These are phyloP conservation scores for Gambusia holbrooki DNA, from an alignment of 2,113 vertebrate species.

Conservation along the genomic window DNA sequence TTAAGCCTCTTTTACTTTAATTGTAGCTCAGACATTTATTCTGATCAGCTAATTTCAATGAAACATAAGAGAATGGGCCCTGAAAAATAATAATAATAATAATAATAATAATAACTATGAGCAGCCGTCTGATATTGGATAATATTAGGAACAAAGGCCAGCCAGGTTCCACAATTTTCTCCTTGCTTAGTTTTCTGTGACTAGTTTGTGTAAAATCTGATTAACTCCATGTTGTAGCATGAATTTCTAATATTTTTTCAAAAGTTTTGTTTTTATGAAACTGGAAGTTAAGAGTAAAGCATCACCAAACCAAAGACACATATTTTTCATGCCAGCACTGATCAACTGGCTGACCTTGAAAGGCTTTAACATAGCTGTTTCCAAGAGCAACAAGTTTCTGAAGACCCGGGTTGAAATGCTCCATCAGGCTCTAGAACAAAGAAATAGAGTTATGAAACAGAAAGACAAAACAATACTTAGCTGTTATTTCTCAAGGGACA, in stretches of 20 bases:
- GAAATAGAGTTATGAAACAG: background rate
- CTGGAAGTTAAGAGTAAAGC: background rate
- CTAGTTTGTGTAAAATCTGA: background rate
- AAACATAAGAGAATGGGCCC: background rate
- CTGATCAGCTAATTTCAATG: background rate
- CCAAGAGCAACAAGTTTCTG: slow-evolving; percentile 92
- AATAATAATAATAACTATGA: background rate
- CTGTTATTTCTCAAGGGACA: background rate
- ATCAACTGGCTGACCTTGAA: slow-evolving; percentile 83
- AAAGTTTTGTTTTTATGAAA: background rate
- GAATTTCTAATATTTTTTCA: background rate
- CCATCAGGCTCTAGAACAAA: slow-evolving; percentile 86
- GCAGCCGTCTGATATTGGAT: too few species aligned
- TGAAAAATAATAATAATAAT: background rate
- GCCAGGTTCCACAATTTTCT: background rate
- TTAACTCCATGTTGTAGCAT: background rate
- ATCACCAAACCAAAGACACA: background rate
- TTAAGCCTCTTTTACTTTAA: background rate
- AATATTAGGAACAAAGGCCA: background rate
- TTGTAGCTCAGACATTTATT: background rate
- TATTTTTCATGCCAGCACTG: background rate
- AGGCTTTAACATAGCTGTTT: slow-evolving; percentile 90
- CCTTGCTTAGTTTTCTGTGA: background rate
- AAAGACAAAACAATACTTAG: background rate
- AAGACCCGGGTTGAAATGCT: slow-evolving; percentile 93